Evolutionary conservation across 2,888 invertebrate species (phyloP).

Genomic region (Polydesmus complanatus): DNA sequence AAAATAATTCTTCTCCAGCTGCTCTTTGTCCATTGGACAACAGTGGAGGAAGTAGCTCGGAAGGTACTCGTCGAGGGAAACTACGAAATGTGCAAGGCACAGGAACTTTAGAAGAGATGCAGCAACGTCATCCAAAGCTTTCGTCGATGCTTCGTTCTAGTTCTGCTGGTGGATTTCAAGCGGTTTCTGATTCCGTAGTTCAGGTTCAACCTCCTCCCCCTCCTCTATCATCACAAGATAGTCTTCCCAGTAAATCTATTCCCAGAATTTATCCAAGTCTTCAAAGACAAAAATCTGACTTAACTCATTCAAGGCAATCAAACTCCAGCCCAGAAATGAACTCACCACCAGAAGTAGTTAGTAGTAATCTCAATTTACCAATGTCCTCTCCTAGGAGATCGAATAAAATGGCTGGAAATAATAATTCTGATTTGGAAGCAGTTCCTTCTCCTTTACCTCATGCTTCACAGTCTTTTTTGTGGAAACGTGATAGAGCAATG

Average conservation of each 20-base stretch:
- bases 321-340: slow-evolving; percentile 20
- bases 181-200: neutral
- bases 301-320: slow-evolving; percentile 26
- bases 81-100: neutral
- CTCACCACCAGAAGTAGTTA: slow-evolving; percentile 1
- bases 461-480: neutral
- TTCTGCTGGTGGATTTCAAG: slow-evolving; percentile 16
- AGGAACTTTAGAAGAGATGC: neutral
- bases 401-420: neutral
- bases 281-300: slow-evolving; percentile 27
- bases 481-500: neutral
- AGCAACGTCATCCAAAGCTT: neutral
- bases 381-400: slow-evolving; percentile 23
- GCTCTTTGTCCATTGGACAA: slow-evolving; percentile 1
- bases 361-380: slow-evolving; percentile 19
- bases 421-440: slow-evolving; percentile 9
- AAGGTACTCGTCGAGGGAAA: neutral
- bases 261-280: slow-evolving; percentile 37
- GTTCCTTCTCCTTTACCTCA: slow-evolving; percentile 10
- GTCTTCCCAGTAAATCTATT: slow-evolving; percentile 12
- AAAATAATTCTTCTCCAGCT: slow-evolving; percentile 6
- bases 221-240: slow-evolving; percentile 5
- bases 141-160: slow-evolving; percentile 15
- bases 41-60: neutral
- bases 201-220: neutral